A percentile compares a stretch with the other conserved stretches of the same genome.
Conservation (phyloP, 2,888 invertebrate species). For the Teleogryllus oceanicus region DNA sequence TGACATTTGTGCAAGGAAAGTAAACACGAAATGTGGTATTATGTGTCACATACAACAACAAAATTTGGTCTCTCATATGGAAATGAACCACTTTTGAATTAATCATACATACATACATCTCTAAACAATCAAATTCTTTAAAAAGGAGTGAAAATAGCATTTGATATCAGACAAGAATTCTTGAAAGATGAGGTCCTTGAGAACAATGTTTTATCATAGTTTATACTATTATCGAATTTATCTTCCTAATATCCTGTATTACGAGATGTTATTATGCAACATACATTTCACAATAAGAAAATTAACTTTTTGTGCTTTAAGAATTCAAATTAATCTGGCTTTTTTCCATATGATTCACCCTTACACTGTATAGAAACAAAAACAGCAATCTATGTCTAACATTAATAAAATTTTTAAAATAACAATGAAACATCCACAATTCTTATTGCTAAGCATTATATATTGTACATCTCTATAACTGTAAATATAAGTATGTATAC, state of each 20-base stretch:
- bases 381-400: constrained; percentile 3
- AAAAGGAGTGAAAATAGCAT: no score
- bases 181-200: no score
- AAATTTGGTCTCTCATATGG: not conserved
- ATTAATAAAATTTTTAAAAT: constrained; percentile 1
- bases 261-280: no score
- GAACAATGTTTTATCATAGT: no score
- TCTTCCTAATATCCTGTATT: no score
- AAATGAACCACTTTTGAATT: not conserved
- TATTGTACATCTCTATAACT: not conserved
- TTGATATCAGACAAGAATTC: no score
- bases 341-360: constrained; percentile 8
- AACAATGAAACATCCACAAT: constrained; percentile 18
- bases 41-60: not conserved
- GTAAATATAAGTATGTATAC: not conserved
- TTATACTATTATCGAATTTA: no score
- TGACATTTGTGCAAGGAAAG: not conserved
- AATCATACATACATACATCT: not conserved
- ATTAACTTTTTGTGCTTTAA: no score
- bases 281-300: no score
- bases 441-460: constrained; percentile 18
- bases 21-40: not conserved
- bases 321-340: not conserved
- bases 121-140: no score
- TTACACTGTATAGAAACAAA: not conserved